These are phyloP conservation scores for Platichthys flesus DNA, from an alignment of 2,113 vertebrate species.

Conservation along the genomic window DNA sequence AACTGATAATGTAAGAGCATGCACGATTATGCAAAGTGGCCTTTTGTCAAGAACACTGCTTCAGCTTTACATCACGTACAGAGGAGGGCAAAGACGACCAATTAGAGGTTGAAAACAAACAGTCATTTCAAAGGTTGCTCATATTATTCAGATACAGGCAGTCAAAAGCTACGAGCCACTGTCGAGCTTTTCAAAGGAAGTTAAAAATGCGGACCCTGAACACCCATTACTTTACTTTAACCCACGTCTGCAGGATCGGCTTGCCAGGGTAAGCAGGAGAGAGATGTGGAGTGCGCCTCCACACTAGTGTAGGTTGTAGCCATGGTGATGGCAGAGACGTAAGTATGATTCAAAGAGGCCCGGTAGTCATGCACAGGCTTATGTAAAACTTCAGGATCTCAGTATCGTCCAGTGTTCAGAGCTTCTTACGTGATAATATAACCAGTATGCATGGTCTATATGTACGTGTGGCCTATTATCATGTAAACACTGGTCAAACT, in stretches of 20 bases:
- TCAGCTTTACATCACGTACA: conserved; percentile 11
- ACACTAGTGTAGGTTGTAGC: conserved; percentile 77
- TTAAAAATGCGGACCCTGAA: conserved; percentile 49
- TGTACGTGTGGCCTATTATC: conserved; percentile 27
- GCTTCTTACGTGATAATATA: conserved; percentile 23
- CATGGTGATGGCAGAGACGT: conserved; percentile 75
- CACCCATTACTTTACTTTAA: conserved; percentile 62
- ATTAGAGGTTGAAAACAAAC: conserved; percentile 6
- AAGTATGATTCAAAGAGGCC: conserved; percentile 76
- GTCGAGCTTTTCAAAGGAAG: conserved; percentile 20
- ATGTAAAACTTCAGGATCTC: conserved; percentile 71
- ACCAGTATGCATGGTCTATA: not conserved
- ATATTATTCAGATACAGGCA: conserved; percentile 2
- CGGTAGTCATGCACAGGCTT: conserved; percentile 71
- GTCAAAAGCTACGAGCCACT: conserved; percentile 37
- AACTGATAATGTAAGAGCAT: conserved; percentile 18
- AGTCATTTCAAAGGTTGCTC: not conserved
- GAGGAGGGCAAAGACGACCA: conserved; percentile 4
- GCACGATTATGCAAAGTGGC: not conserved
- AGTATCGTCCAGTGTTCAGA: conserved; percentile 32
- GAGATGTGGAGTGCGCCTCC: conserved; percentile 68
- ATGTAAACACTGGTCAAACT: conserved; percentile 57
- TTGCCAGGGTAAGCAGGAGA: conserved; percentile 58
- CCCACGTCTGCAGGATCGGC: conserved; percentile 62
- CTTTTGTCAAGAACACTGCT: not conserved